phyloP scores from a whole-genome alignment of 2,888 invertebrate species.

The Lochmaea capreae region DNA sequence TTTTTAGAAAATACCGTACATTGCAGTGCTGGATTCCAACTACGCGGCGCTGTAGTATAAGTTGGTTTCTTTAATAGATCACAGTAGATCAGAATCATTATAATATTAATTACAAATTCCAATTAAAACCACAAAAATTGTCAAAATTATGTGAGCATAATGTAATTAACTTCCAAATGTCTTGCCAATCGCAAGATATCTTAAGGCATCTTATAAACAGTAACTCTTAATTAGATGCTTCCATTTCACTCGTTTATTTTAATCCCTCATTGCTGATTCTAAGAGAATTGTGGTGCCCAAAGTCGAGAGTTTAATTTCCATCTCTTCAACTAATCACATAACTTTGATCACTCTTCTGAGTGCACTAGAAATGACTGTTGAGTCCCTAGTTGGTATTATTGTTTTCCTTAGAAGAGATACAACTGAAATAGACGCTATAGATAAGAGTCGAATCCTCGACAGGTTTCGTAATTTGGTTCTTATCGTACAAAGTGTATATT shows the following conservation, averaged over 20 bases:
- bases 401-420: slow-evolving; percentile 23
- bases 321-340: slow-evolving; percentile 32
- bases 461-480: slow-evolving; percentile 39
- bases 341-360: slow-evolving; percentile 34
- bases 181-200: no score
- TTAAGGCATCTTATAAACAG: no score
- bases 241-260: not conserved
- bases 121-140: no score
- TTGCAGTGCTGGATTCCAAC: no score
- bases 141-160: no score
- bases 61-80: no score
- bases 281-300: not conserved
- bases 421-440: slow-evolving; percentile 17
- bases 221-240: not conserved
- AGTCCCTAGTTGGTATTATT: slow-evolving; percentile 31
- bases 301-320: slow-evolving; percentile 22
- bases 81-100: no score
- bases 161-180: no score
- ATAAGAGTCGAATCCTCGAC: slow-evolving; percentile 26
- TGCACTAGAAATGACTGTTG: slow-evolving; percentile 28
- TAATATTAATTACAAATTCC: no score
- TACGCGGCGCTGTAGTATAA: no score
- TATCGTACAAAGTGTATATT: slow-evolving; percentile 42
- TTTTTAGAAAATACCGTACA: no score
- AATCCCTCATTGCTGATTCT: not conserved